Percentiles rank a stretch among this genome's conserved stretches.
phyloP scores from a whole-genome alignment of 2,888 invertebrate species.

The Macropis europaea region DNA sequence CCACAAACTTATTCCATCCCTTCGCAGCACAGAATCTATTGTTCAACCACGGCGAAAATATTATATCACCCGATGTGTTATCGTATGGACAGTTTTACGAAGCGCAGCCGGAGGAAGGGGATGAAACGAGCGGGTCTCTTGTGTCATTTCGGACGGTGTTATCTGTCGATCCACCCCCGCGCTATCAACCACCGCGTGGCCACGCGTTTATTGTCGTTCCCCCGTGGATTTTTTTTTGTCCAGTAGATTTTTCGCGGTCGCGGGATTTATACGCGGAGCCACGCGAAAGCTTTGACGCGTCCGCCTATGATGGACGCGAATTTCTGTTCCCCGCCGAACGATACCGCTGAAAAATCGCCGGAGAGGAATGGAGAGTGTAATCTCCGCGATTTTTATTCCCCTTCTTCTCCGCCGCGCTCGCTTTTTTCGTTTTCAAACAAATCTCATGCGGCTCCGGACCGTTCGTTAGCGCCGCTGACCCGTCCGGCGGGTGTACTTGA shows the following conservation, averaged over 20 bases:
- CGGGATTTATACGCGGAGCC: conserved; percentile 48
- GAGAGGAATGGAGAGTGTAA: conserved; percentile 40
- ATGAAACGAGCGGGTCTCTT: conserved; percentile 39
- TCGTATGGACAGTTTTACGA: conserved; percentile 45
- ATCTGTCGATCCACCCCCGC: conserved; percentile 45
- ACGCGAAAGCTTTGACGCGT: conserved; percentile 47
- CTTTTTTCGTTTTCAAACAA: no score
- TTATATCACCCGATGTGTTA: conserved; percentile 53
- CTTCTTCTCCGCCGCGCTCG: background rate
- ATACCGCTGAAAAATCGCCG: conserved; percentile 48
- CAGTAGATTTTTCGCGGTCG: conserved; percentile 40
- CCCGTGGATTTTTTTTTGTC: background rate
- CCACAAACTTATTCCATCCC: no score
- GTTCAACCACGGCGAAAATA: no score
- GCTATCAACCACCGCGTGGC: conserved; percentile 23
- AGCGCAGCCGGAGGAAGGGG: conserved; percentile 48
- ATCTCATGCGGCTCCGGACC: no score
- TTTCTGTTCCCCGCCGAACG: conserved; percentile 34
- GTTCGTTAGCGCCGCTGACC: no score
- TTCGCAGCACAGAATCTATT: no score
- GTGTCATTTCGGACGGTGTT: conserved; percentile 52
- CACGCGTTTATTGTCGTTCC: conserved; percentile 39
- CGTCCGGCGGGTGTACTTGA: no score
- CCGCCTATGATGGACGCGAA: conserved; percentile 43
- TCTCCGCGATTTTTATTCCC: conserved; percentile 28